Conservation (phyloP, 2,797 vertebrate genomes). For the Phrynocephalus forsythii region DNA sequence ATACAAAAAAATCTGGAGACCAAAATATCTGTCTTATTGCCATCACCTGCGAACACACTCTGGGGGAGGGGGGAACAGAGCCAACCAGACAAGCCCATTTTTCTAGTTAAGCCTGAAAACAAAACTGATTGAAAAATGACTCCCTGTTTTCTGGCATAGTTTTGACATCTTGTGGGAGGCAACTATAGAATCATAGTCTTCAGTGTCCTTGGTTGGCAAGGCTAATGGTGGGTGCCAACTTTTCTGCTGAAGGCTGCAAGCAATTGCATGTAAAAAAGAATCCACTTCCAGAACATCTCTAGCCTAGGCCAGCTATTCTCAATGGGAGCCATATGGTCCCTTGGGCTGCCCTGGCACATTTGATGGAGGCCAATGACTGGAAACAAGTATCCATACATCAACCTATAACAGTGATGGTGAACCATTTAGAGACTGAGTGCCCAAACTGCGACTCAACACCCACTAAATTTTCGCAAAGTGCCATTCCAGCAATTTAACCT, state of each 20-base stretch:
- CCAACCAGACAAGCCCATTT: not conserved
- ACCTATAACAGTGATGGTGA: no score
- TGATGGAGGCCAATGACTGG: no score
- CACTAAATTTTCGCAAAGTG: no score
- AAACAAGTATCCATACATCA: no score
- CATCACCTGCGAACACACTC: not conserved
- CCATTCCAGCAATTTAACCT: no score
- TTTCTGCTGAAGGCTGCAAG: not conserved
- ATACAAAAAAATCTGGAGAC: constrained; percentile 52
- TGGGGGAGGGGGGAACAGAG: not conserved
- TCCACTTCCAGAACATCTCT: not conserved
- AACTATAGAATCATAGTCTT: not conserved
- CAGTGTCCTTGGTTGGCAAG: not conserved
- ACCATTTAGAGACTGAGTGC: no score
- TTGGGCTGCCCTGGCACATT: no score
- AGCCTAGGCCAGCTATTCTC: no score
- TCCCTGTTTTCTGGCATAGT: not conserved
- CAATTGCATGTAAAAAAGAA: constrained; percentile 2
- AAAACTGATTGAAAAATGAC: not conserved
- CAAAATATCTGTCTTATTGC: constrained; percentile 62
- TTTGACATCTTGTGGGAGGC: not conserved
- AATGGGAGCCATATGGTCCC: no score
- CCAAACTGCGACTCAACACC: no score
- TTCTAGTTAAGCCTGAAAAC: constrained; percentile 6
- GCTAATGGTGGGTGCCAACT: not conserved